A percentile compares a stretch with the other conserved stretches of the same genome.
Evolutionary conservation across 1,140 invertebrate species (phyloP).

Genomic region (Stegodyphus dumicola): DNA sequence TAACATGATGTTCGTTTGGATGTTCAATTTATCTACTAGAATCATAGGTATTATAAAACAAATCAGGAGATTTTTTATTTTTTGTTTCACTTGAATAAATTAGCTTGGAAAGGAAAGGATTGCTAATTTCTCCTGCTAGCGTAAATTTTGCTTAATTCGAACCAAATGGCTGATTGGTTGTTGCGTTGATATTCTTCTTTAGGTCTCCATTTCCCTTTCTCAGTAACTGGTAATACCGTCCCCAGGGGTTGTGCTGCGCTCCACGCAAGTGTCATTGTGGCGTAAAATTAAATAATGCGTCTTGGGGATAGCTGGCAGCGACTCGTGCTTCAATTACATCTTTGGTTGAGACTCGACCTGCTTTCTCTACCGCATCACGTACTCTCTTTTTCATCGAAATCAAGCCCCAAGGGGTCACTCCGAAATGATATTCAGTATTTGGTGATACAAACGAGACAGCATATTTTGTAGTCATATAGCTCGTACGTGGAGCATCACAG

Average conservation of each 20-base stretch:
- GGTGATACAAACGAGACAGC: conserved; percentile 9
- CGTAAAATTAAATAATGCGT: conserved; percentile 60
- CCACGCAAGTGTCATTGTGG: conserved; percentile 54
- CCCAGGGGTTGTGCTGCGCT: conserved; percentile 9
- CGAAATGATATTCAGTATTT: conserved; percentile 18
- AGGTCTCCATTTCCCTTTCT: conserved; percentile 1
- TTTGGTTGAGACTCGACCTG: conserved; percentile 27
- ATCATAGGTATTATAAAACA: no score
- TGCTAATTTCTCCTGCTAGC: no score
- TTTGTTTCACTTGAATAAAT: no score
- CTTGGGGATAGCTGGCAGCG: conserved; percentile 34
- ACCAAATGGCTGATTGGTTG: not conserved
- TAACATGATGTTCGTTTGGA: no score
- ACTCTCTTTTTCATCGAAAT: conserved; percentile 38
- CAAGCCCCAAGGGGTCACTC: conserved; percentile 20
- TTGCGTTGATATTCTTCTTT: conserved; percentile 1
- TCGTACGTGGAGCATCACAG: no score
- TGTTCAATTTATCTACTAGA: no score
- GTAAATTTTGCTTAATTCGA: no score
- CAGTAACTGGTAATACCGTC: not conserved
- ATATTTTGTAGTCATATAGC: no score
- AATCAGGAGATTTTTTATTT: no score
- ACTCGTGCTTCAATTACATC: conserved; percentile 56
- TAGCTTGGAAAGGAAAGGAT: no score
- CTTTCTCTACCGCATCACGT: conserved; percentile 36